Percentiles rank a stretch among this genome's conserved stretches.
Evolutionary conservation across 2,888 invertebrate genomes (phyloP).

Genomic region (Mallateleia sp.): DNA sequence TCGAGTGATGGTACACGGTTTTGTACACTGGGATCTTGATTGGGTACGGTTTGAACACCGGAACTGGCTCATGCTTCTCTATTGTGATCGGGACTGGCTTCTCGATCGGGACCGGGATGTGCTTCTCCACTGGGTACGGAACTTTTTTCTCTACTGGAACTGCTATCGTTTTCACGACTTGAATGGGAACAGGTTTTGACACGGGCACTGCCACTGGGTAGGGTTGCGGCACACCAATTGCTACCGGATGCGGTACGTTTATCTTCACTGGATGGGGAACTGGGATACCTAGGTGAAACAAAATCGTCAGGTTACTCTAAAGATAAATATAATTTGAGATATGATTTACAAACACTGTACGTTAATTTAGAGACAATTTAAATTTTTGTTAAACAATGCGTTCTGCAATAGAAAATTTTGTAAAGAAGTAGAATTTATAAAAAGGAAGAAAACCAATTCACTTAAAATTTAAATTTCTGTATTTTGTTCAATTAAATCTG

Average conservation of each 20-base stretch:
- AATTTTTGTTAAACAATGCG: no score
- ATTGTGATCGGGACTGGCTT: constrained; percentile 93
- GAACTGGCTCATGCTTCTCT: constrained; percentile 93
- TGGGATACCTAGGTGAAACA: constrained; percentile 89
- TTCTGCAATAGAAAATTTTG: no score
- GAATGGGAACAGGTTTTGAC: constrained; percentile 93
- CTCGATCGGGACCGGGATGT: constrained; percentile 92
- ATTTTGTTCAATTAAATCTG: no score
- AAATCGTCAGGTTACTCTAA: not conserved
- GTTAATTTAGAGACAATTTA: no score
- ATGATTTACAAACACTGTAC: no score
- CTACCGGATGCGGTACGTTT: constrained; percentile 91
- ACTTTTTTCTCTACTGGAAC: constrained; percentile 94
- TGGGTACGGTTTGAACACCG: constrained; percentile 93
- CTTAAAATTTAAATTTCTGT: no score
- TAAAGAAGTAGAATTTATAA: no score
- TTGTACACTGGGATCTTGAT: constrained; percentile 94
- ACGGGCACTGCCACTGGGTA: constrained; percentile 93
- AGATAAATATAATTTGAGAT: no score
- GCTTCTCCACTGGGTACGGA: constrained; percentile 93
- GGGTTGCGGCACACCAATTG: constrained; percentile 92
- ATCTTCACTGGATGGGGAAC: constrained; percentile 92
- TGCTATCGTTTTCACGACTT: constrained; percentile 92
- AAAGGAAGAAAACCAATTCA: no score
- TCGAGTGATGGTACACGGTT: constrained; percentile 93